Base-by-base conservation (phyloP, 1,140 invertebrate species). In the Batillaria attramentaria region DNA sequence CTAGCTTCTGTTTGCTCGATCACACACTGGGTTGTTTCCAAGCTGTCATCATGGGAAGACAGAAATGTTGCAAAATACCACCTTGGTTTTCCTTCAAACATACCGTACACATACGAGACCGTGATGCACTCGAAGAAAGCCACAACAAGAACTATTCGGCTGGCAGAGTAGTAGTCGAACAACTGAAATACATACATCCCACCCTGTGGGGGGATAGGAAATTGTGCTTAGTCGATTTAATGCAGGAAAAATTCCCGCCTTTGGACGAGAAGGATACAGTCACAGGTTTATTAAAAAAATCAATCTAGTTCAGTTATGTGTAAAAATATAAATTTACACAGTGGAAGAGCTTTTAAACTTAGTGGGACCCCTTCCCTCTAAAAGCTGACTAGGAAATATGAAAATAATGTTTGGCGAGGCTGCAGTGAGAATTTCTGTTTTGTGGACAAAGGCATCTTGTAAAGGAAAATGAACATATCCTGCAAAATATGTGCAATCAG, bases 91-190 rank as follows among this genome's bases (percentile, higher is more conserved):
- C 68, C 68, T 43, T 43, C 68, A 70, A 77, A 82, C 85, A 81
- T 85, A 88, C 95, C 95, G 89, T 96, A 96, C 33, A 94, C 93
- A 93, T 95, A 96, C 1, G 94, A 92, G 8, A 96, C 93, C 57
- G 94, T 94, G n/a, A 94, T 87, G 3, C 95, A 92, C 91, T 97
- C 95, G 77, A 95, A 91, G 39, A 95, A 88, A n/a, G 94, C 91
- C 37, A 96, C 94, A 1, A 96, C 93, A 24, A 94, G 93, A 90
- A 95, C 93, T 37, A 94, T 94, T 80, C 93, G 93, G 83, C 91
- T 92, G 20, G 95, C 94, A 16, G 94, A 94, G 84, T 95, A 95
- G 84, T 93, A 94, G 85, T 95, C 94, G 92, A 95, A 94, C 77
- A 95, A 83, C 90, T 95, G 94, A 87, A 95, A 95, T 79, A 94